Conservation (phyloP, 2,888 invertebrate genomes). For the Diploptera punctata region DNA sequence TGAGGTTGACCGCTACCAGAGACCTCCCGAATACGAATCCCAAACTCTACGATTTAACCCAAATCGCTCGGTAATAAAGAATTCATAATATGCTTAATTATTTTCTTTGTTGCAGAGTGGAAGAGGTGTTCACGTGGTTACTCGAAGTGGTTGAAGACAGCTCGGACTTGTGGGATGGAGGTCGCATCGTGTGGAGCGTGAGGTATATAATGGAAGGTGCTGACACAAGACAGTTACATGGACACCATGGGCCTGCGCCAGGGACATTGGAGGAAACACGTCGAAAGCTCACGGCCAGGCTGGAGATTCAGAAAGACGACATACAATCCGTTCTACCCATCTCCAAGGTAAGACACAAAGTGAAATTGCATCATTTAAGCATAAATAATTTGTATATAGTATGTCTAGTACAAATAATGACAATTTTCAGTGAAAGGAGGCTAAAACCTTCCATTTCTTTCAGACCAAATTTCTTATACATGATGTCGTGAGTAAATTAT, state of each 20-base stretch:
- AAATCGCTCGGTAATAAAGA: too few species aligned
- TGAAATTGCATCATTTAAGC: too few species aligned
- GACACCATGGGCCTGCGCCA: constrained; percentile 50
- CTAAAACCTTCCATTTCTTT: too few species aligned
- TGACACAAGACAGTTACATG: constrained; percentile 2
- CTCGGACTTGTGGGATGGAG: constrained; percentile 80
- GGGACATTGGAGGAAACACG: constrained; percentile 52
- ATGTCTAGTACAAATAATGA: too few species aligned
- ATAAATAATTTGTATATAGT: too few species aligned
- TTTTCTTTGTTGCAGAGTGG: constrained; percentile 57
- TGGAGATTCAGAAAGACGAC: constrained; percentile 92
- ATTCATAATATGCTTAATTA: too few species aligned
- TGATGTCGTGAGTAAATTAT: too few species aligned
- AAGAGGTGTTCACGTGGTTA: constrained; percentile 91
- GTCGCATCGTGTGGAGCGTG: constrained; percentile 86
- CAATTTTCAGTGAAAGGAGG: too few species aligned
- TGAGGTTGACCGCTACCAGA: too few species aligned
- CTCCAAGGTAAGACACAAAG: constrained; percentile 89
- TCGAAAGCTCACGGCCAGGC: constrained; percentile 77
- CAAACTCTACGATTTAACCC: too few species aligned
- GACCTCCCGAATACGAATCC: too few species aligned
- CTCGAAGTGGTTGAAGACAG: constrained; percentile 85
- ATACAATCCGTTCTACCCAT: constrained; percentile 93
- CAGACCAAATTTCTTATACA: too few species aligned
- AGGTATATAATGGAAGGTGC: constrained; percentile 63